Percentiles rank a stretch among this genome's conserved stretches.
phyloP scores from a whole-genome alignment of 2,797 vertebrate genomes.

The Sebastes itinus region DNA sequence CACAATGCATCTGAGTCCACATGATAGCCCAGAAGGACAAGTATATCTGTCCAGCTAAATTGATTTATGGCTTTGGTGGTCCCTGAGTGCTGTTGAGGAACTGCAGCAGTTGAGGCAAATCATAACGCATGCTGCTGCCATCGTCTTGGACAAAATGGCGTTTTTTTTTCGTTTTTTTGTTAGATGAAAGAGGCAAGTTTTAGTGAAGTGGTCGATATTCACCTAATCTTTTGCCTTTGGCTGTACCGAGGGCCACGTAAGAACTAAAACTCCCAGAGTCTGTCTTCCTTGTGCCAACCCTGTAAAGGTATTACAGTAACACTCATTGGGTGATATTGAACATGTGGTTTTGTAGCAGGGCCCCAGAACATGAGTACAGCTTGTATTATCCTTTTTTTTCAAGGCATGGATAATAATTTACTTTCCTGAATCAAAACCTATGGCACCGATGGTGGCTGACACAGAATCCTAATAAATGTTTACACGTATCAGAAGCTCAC shows the following conservation, averaged over 20 bases:
- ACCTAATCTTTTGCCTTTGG: conserved; percentile 25
- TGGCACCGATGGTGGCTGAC: not conserved
- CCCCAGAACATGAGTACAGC: conserved; percentile 9
- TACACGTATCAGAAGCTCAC: conserved; percentile 16
- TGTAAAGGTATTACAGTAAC: conserved; percentile 42
- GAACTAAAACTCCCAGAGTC: conserved; percentile 22
- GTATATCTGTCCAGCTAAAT: conserved; percentile 56
- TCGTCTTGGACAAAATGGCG: not conserved
- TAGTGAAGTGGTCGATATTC: conserved; percentile 17
- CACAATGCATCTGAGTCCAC: conserved; percentile 35
- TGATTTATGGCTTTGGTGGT: conserved; percentile 66
- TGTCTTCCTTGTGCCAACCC: conserved; percentile 28
- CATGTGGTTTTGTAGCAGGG: conserved; percentile 35
- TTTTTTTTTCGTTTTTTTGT: not conserved
- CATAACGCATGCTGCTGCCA: conserved; percentile 2
- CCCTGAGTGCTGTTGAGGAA: conserved; percentile 59
- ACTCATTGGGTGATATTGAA: conserved; percentile 56
- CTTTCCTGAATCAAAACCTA: not conserved
- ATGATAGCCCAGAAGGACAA: conserved; percentile 60
- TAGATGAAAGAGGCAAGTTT: not conserved
- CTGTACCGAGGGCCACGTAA: conserved; percentile 20
- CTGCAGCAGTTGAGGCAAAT: conserved; percentile 57
- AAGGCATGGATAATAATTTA: conserved; percentile 23
- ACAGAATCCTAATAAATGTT: conserved; percentile 24
- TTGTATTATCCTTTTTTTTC: conserved; percentile 4